Conservation (phyloP, 2,797 vertebrate genomes). For the Aeoliscus strigatus region DNA sequence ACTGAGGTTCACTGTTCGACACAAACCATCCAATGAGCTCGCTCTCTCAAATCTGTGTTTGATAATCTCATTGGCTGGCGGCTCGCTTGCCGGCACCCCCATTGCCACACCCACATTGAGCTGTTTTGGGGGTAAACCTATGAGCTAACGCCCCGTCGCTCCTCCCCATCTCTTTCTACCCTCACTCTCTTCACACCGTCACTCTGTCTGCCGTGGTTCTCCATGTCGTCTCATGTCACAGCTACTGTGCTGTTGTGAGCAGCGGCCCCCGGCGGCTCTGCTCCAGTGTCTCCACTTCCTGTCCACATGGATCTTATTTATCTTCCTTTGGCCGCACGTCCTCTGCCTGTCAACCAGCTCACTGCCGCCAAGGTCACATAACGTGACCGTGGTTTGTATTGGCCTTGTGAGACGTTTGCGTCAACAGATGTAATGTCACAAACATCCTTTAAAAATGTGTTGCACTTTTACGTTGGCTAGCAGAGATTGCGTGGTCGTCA, state of each 20-base stretch:
- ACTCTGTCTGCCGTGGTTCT: slow-evolving; percentile 71
- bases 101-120: slow-evolving; percentile 70
- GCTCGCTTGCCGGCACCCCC: slow-evolving; percentile 33
- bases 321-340: slow-evolving; percentile 1
- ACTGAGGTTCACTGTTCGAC: slow-evolving; percentile 84
- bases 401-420: no score
- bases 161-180: slow-evolving; percentile 64
- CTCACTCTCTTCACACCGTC: slow-evolving; percentile 63
- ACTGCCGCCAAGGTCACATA: no score
- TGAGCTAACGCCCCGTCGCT: background rate
- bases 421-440: no score
- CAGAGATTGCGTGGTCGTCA: no score
- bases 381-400: no score
- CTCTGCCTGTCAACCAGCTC: background rate
- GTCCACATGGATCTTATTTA: background rate
- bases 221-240: no score
- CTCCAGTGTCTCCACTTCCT: no score
- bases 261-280: no score
- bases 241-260: no score
- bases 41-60: slow-evolving; percentile 74
- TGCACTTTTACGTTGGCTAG: no score
- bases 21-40: slow-evolving; percentile 69
- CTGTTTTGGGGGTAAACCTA: slow-evolving; percentile 37
- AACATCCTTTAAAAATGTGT: no score
- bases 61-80: slow-evolving; percentile 74